Evolutionary conservation across 2,113 vertebrate species (phyloP).

Genomic region (Leptobrachium leishanense): DNA sequence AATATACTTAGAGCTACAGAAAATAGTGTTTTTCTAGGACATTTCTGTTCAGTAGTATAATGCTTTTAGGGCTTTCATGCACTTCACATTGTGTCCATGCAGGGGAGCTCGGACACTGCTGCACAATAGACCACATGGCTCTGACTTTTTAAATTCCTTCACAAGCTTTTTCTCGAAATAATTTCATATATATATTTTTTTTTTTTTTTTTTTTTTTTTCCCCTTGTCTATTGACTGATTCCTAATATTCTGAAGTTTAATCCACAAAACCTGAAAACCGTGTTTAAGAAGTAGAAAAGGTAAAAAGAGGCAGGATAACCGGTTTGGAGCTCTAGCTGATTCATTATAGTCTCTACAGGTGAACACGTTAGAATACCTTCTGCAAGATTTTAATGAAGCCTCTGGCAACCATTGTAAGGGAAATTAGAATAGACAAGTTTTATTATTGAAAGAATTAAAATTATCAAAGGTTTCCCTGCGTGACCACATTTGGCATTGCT

Average conservation of each 20-base stretch:
- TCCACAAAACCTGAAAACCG: background rate
- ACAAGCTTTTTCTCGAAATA: background rate
- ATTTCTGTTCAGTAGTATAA: too few relatives aligned
- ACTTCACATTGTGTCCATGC: conserved; percentile 49
- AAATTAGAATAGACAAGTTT: too few relatives aligned
- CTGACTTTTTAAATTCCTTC: background rate
- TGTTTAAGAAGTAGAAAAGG: background rate
- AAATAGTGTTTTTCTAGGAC: too few relatives aligned
- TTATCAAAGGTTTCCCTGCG: too few relatives aligned
- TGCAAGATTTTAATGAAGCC: background rate
- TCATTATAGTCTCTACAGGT: background rate
- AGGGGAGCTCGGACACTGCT: conserved; percentile 22
- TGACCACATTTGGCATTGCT: too few relatives aligned
- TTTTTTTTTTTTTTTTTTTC: background rate
- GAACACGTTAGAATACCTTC: background rate
- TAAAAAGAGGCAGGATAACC: background rate
- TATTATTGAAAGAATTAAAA: too few relatives aligned
- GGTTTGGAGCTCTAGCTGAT: background rate
- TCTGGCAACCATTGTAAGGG: too few relatives aligned
- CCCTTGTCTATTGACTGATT: background rate
- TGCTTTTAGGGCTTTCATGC: background rate
- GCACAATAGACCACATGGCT: too few relatives aligned
- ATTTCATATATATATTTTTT: background rate
- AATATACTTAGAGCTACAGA: too few relatives aligned
- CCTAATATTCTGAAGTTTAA: conserved; percentile 3